These are phyloP conservation scores for Chaenodraco wilsoni DNA, from an alignment of 2,797 vertebrate species.

Conservation along the genomic window DNA sequence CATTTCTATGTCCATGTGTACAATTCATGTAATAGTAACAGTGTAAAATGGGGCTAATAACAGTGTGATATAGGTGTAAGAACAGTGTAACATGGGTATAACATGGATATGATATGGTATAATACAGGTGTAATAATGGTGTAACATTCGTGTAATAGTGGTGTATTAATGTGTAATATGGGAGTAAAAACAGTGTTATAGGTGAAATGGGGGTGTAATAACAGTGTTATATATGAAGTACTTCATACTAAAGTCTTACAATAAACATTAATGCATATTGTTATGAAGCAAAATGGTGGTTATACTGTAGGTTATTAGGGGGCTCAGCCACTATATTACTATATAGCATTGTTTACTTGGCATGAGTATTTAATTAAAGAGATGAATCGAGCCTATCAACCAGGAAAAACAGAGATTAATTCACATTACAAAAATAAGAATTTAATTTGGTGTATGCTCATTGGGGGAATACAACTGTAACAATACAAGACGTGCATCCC, in stretches of 20 bases:
- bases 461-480: not conserved
- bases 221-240: not conserved
- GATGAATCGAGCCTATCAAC: not conserved
- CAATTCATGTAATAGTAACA: too few relatives aligned
- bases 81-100: too few relatives aligned
- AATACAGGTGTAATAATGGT: too few relatives aligned
- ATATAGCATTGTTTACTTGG: not conserved
- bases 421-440: not conserved
- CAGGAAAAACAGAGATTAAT: not conserved
- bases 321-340: not conserved
- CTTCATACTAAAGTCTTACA: not conserved
- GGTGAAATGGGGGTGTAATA: too few relatives aligned
- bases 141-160: too few relatives aligned
- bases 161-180: too few relatives aligned
- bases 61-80: too few relatives aligned
- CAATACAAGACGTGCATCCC: slow-evolving; percentile 8
- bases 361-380: not conserved
- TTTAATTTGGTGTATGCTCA: not conserved
- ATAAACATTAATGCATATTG: not conserved
- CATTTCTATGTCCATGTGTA: too few relatives aligned
- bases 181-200: not conserved
- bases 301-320: not conserved
- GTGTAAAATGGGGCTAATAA: too few relatives aligned
- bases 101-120: too few relatives aligned
- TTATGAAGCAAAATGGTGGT: not conserved